Base-by-base conservation (phyloP, 2,888 invertebrate species). In the Dilophus febrilis region DNA sequence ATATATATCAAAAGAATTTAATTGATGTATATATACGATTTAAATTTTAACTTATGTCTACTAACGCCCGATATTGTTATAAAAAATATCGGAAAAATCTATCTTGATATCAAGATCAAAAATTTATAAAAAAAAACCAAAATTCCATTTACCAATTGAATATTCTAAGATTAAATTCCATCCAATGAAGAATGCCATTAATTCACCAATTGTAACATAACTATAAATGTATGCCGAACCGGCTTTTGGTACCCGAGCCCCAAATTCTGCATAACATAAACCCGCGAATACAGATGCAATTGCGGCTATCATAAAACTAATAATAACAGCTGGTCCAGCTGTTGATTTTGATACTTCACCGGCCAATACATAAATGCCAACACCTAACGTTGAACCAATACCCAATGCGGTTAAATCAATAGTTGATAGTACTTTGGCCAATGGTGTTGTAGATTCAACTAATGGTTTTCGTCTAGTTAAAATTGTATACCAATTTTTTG, bases 201-300 rank as follows among this genome's bases (percentile, higher is more conserved):
- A 79, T 64, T 92, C 91, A 2, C 91, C 91, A 41, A 91, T 79
- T 38, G 87, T 84, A 14, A 91, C 90, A 57, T 91, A 92, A 55
- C 86, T 88, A 68, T 92, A 92, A 6, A 90, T 76, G 53, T 92
- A 92, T 0, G 91, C 92, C 0, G 88, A 90, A 4, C 92, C 90
- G 1, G 88, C 88, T 53, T 80, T 81, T 0, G 90, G 90, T 2
- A 88, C 87, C 43, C 86, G 66, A 0, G 86, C 83, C 1, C 87
- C 90, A 57, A 90, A 90, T 61, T 91, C 91, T 0, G 90, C 88
- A 58, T 88, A 91, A 54, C 88, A 90, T 1, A 90, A 63, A n/a
- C 58, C 88, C 51, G 90, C 87, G 56, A 90, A 79, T 38, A 87
- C 72, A 12, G 88, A 87, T n/a, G 88, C 88, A 6, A 91, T 60